Percentiles rank a stretch among this genome's conserved stretches.
Evolutionary conservation across 2,797 vertebrate genomes (phyloP).

Genomic region (Syndactyla subalaris): DNA sequence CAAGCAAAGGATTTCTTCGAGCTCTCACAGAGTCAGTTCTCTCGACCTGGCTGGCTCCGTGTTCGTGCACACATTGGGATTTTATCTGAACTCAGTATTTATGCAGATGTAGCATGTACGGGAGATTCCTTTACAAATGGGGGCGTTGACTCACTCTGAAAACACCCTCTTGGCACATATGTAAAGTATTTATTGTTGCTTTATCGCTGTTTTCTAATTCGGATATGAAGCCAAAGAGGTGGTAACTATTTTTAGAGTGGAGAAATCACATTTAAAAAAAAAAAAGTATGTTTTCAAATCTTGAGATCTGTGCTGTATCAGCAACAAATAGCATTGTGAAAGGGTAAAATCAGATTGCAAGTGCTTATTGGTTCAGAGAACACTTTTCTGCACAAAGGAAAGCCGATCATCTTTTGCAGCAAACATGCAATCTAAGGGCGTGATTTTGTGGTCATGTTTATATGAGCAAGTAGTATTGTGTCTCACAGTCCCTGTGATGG

Average conservation of each 20-base stretch:
- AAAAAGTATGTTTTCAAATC: background rate
- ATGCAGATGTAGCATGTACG: background rate
- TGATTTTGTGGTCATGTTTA: accelerated
- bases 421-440: background rate
- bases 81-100: background rate
- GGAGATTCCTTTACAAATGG: background rate
- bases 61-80: accelerated
- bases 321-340: background rate
- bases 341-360: background rate
- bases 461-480: accelerated
- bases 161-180: background rate
- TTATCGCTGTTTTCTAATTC: background rate
- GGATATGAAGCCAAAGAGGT: background rate
- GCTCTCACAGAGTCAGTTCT: accelerated
- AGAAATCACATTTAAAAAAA: background rate
- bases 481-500: accelerated
- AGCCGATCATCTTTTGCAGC: background rate
- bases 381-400: background rate
- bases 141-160: background rate
- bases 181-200: background rate
- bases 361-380: background rate
- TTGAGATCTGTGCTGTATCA: background rate
- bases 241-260: background rate
- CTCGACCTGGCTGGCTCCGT: background rate
- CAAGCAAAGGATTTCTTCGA: background rate